Evolutionary conservation across 2,797 vertebrate genomes (phyloP).

Genomic region (Coregonus suidteri): DNA sequence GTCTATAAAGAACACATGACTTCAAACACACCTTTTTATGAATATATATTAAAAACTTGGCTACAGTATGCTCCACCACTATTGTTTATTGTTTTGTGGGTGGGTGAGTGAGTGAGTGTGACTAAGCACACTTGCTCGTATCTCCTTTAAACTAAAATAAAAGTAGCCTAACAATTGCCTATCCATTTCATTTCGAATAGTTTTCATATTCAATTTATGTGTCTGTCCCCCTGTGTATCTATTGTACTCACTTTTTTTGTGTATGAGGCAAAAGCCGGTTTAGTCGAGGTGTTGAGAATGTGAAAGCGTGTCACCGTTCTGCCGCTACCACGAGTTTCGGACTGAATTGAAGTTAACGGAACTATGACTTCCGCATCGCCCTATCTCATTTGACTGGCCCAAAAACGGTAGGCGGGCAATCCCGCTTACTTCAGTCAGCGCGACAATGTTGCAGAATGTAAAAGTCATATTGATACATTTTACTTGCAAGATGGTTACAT

Average conservation of each 20-base stretch:
- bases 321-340: constrained; percentile 47
- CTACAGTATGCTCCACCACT: not conserved
- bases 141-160: not conserved
- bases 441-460: no score
- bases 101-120: not conserved
- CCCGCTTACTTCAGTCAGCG: no score
- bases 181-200: not conserved
- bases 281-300: constrained; percentile 33
- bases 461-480: no score
- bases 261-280: constrained; percentile 43
- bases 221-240: not conserved
- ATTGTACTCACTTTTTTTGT: constrained; percentile 50
- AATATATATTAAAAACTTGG: not conserved
- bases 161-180: not conserved
- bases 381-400: constrained; percentile 36
- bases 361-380: constrained; percentile 66
- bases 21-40: not conserved
- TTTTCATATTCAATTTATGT: not conserved
- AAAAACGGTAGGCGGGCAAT: constrained; percentile 45
- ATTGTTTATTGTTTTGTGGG: not conserved
- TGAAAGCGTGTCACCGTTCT: constrained; percentile 44
- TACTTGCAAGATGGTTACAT: no score
- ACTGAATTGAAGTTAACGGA: constrained; percentile 58
- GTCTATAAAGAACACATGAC: not conserved
- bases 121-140: not conserved